Conservation (phyloP, 23 tunicate genomes). For the Oikopleura albicans region DNA sequence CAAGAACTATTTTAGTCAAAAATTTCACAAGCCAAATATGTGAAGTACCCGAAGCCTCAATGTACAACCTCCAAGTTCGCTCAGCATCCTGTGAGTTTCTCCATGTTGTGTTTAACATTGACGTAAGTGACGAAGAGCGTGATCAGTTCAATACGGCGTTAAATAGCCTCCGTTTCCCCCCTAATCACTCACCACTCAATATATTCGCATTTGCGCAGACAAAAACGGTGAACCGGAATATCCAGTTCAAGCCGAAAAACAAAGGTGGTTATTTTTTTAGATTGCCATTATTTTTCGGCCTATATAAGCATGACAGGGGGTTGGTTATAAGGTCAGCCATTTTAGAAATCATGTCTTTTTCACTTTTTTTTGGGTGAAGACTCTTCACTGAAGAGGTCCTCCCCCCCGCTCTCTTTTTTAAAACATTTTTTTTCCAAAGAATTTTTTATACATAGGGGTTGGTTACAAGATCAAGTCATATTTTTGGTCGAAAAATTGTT, state of each 20-base stretch:
- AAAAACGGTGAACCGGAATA: not conserved
- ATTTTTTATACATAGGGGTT: too few species aligned
- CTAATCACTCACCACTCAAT: not conserved
- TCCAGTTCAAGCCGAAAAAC: not conserved
- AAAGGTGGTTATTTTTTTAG: too few species aligned
- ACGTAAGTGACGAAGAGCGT: not conserved
- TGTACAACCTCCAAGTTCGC: not conserved
- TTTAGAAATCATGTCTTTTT: too few species aligned
- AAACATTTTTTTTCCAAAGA: too few species aligned
- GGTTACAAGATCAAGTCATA: too few species aligned
- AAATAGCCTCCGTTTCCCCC: not conserved
- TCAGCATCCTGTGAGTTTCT: not conserved
- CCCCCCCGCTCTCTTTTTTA: too few species aligned
- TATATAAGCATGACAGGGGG: too few species aligned
- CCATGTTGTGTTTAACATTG: not conserved
- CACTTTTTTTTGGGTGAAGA: too few species aligned
- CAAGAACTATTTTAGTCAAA: not conserved
- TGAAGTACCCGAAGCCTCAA: not conserved
- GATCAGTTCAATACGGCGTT: not conserved
- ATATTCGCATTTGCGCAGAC: not conserved
- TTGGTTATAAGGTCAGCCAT: too few species aligned
- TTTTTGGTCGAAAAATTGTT: too few species aligned
- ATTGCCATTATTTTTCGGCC: too few species aligned
- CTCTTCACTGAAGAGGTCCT: too few species aligned
- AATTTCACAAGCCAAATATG: not conserved